A percentile compares a stretch with the other conserved stretches of the same genome.
phyloP scores from a whole-genome alignment of 2,888 invertebrate genomes.

The Rhopalosiphum nymphaeae region DNA sequence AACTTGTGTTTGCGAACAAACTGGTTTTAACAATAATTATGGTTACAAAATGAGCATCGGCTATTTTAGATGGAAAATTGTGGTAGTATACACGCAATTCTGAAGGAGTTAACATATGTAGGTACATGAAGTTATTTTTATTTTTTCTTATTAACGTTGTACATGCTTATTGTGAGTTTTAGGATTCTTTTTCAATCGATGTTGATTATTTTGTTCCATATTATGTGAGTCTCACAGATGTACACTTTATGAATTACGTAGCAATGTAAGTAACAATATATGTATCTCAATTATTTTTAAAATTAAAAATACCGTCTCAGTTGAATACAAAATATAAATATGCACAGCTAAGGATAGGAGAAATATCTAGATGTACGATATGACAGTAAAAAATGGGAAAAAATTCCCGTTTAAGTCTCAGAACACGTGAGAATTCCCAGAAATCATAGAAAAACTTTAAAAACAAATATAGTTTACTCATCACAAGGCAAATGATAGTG shows the following conservation, averaged over 20 bases:
- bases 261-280: not conserved
- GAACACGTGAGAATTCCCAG: not conserved
- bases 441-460: not conserved
- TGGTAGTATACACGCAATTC: not conserved
- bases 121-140: not conserved
- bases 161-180: not conserved
- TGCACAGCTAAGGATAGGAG: fast-evolving
- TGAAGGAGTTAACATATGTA: not conserved
- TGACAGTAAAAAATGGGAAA: too few species aligned
- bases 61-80: not conserved
- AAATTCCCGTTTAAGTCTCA: not conserved
- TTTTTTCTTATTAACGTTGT: not conserved
- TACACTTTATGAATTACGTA: not conserved
- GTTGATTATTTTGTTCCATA: not conserved
- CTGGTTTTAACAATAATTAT: not conserved
- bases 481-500: not conserved
- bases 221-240: not conserved
- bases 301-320: not conserved
- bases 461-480: not conserved
- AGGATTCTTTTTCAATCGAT: not conserved
- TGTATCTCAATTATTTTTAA: not conserved
- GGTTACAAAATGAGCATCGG: not conserved
- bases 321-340: too few species aligned
- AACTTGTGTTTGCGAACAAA: not conserved
- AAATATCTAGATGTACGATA: not conserved